Evolutionary conservation across 2,888 invertebrate species (phyloP), one percentile per base, ranked within the genome.

Genomic region (Trilocha varians): DNA sequence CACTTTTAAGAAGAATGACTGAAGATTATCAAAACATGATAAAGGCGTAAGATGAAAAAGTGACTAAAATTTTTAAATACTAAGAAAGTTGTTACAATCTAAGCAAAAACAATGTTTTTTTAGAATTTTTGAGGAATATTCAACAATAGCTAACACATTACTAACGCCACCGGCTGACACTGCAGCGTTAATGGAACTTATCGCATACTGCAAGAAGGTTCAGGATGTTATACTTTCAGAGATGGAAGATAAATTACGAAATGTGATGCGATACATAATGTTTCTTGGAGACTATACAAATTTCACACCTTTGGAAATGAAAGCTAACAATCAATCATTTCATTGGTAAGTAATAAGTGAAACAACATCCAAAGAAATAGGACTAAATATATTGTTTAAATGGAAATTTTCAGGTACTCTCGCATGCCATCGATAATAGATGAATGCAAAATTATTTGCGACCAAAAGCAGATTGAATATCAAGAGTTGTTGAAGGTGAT

Each of bases 241-340:
- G 49, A 91, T 97, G 91, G 94, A 96, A 69, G 89, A 91, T 42
- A 88, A 91, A 34, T 78, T 97, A 6, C 88, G 88, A 44, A 84
- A 88, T 41, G 88, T 90, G 5, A 50, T 94, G 87, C 79, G 85
- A 42, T 93, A 94, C 59, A 92, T 97, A 39, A 74, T 92, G 38
- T 97, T 96, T 77, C 80, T 98, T 6, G 91, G 94, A 4, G 96
- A 97, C 71, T 93, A 94, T 61, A 91, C 91, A 0, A 82, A 87
- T 5, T 91, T 95, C 55, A 91, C 94, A 0, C 92, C 95, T 0
- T 84, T 94, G 3, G 96, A 98, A 77, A 91, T 97, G 62, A 94
- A 96, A 60, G 92, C 94, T 33, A 97, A 97, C 66, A 94, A 93
- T 52, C 92, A 92, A 53, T 91, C 95, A 0, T 96, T 95, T 62